A percentile compares a stretch with the other conserved stretches of the same genome.
These are phyloP conservation scores for Tretioscincus oriximinensis DNA, from an alignment of 2,113 vertebrate species.

Conservation along the genomic window DNA sequence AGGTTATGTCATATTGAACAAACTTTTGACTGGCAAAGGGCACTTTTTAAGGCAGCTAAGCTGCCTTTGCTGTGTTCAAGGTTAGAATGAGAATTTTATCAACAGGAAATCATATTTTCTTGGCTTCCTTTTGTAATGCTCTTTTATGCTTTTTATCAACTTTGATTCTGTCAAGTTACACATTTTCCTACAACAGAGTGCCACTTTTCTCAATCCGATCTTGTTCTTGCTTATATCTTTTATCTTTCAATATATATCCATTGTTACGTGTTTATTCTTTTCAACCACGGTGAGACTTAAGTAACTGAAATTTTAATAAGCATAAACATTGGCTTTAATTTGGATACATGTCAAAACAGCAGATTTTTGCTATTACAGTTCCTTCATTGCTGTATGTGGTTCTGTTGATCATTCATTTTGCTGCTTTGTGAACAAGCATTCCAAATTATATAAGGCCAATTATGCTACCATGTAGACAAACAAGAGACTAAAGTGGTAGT, in stretches of 20 bases:
- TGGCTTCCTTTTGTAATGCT: background rate
- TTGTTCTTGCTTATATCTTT: too few relatives aligned
- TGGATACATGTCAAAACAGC: too few relatives aligned
- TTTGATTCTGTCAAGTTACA: background rate
- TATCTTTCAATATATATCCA: too few relatives aligned
- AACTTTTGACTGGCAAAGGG: background rate
- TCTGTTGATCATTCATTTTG: background rate
- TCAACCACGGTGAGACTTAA: too few relatives aligned
- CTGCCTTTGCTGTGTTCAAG: background rate
- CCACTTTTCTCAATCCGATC: too few relatives aligned
- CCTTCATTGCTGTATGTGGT: background rate
- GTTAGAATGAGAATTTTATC: background rate
- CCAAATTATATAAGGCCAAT: too few relatives aligned
- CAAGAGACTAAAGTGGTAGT: too few relatives aligned
- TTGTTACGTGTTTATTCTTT: too few relatives aligned
- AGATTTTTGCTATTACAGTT: background rate
- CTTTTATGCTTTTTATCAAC: background rate
- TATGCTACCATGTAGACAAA: too few relatives aligned
- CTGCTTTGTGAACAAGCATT: background rate
- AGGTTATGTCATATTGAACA: slow-evolving; percentile 8
- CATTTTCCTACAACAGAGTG: background rate
- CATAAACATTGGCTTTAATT: background rate
- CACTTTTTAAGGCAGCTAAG: background rate
- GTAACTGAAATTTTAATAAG: too few relatives aligned
- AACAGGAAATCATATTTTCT: background rate